Base-by-base conservation (phyloP, 1,140 invertebrate genomes). In the Leguminivora glycinivorella region DNA sequence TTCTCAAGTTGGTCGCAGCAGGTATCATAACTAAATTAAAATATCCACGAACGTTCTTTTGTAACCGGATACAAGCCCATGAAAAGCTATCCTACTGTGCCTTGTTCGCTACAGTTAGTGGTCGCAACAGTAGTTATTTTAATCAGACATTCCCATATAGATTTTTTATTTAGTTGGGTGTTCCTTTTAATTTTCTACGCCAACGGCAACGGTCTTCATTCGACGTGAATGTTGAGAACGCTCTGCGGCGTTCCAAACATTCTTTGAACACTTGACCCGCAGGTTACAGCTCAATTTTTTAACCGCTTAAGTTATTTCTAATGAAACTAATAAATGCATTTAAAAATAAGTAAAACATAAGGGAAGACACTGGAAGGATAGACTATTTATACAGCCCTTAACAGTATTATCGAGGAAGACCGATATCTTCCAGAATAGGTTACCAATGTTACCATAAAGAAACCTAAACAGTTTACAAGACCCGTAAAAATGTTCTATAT, bases 141-240 rank as follows among this genome's bases (percentile, higher is more conserved):
- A 87, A 90, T 87, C 84, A 83, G 83, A 81, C 83, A 87, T 89
- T 87, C 85, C 83, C 75, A 76, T 83, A 79, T 71, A 73, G 78
- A 80, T 77, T 82, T 88, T 84, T 84, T 83, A 78, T 71, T 67
- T 19, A 67, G 70, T 67, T 47, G 26, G 60, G 60, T 70, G 76
- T 75, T 75, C 74, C 73, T 77, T 81, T 84, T 86, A 75, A 84
- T 79, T 80, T 85, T 84, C 78, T 70, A 47, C 60, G 70, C 25
- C 63, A 58, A 26, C 47, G 34, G 34, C 22, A 58, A n/a, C n/a
- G 10, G 12, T 24, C 67, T 69, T 56, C 69, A 52, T 19, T 70
- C 58, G 71, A 19, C 47, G 47, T 22, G 19, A 52, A 52, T 52
- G 47, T 52, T 52, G 19, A 2, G 47, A 22, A 9, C 47, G 14